phyloP scores from a whole-genome alignment of 2,888 invertebrate genomes.

The Brachylomia viminalis region DNA sequence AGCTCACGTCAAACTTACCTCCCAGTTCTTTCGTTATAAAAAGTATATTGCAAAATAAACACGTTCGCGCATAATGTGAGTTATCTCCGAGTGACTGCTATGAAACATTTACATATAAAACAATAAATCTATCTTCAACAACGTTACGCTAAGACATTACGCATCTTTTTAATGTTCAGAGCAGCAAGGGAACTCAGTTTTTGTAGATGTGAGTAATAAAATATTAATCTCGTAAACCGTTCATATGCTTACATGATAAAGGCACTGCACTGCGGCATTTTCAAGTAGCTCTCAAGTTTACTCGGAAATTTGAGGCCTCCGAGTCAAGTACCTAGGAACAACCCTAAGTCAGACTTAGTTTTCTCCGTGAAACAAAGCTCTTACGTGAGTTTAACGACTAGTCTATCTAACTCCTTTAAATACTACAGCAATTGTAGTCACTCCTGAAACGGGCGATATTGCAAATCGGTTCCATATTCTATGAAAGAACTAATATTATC shows the following conservation, averaged over 20 bases:
- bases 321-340: slow-evolving; percentile 70
- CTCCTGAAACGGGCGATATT: slow-evolving; percentile 17
- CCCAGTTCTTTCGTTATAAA: neutral
- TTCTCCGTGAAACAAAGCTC: slow-evolving; percentile 70
- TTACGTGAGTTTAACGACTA: slow-evolving; percentile 71
- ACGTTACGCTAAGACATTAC: slow-evolving; percentile 18
- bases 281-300: slow-evolving; percentile 67
- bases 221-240: slow-evolving; percentile 47
- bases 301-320: slow-evolving; percentile 70
- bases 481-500: slow-evolving; percentile 16
- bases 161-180: slow-evolving; percentile 22
- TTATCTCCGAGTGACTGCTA: slow-evolving; percentile 2
- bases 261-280: slow-evolving; percentile 71
- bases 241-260: slow-evolving; percentile 47
- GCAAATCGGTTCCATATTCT: slow-evolving; percentile 24
- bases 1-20: neutral
- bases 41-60: slow-evolving; percentile 20
- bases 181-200: slow-evolving; percentile 28
- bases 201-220: slow-evolving; percentile 49
- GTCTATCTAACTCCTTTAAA: slow-evolving; percentile 59
- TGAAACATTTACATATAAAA: slow-evolving; percentile 19
- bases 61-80: neutral
- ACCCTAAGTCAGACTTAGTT: slow-evolving; percentile 71
- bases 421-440: slow-evolving; percentile 27
- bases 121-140: slow-evolving; percentile 37